Percentiles rank a stretch among this genome's conserved stretches.
Conservation (phyloP, 2,888 invertebrate genomes). For the Agrochola macilenta region DNA sequence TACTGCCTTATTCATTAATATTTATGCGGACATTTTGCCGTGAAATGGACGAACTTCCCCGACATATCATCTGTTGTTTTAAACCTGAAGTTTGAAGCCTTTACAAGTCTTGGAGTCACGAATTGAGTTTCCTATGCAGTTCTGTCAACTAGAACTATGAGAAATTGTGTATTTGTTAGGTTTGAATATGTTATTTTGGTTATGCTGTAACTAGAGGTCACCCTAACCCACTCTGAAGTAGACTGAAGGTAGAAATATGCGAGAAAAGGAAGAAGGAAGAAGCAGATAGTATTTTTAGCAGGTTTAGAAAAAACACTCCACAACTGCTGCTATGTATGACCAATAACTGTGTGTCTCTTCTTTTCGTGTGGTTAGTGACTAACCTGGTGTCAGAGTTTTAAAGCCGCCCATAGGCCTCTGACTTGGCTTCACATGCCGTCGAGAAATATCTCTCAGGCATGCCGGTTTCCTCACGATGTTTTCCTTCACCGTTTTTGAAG, state of each 20-base stretch:
- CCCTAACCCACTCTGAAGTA: neutral
- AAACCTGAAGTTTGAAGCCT: slow-evolving; percentile 33
- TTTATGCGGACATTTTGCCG: slow-evolving; percentile 27
- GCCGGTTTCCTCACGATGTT: too few relatives aligned
- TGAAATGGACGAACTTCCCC: slow-evolving; percentile 41
- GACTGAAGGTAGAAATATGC: neutral
- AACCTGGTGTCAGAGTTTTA: too few relatives aligned
- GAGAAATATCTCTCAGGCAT: too few relatives aligned
- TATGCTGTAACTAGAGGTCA: neutral
- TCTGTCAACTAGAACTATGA: slow-evolving; percentile 15
- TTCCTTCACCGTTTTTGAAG: too few relatives aligned
- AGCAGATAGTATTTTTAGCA: neutral
- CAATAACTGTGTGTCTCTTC: neutral
- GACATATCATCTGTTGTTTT: slow-evolving; percentile 27
- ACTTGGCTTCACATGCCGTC: too few relatives aligned
- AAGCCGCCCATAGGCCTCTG: too few relatives aligned
- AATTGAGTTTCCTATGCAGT: slow-evolving; percentile 34
- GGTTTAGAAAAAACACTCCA: neutral
- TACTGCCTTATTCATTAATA: slow-evolving; percentile 35
- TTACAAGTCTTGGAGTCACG: slow-evolving; percentile 21
- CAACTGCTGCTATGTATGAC: neutral
- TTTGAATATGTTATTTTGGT: neutral
- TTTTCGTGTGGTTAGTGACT: too few relatives aligned
- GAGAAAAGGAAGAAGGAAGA: too few relatives aligned
- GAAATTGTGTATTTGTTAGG: neutral